Conservation (phyloP, 2,797 vertebrate genomes). For the Florisuga fusca region DNA sequence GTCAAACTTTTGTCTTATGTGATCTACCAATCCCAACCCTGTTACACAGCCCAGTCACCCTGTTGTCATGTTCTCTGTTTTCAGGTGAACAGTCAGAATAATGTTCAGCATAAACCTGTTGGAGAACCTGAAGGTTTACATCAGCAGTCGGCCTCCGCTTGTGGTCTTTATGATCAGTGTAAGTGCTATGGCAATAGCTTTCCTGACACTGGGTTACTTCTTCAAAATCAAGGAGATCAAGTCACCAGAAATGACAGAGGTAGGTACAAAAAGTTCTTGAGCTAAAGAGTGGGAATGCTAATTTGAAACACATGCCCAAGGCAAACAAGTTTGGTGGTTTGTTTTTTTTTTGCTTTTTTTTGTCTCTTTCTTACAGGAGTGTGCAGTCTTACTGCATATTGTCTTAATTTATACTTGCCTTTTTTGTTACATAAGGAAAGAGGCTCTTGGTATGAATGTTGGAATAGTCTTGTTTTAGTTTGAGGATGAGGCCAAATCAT, state of each 20-base stretch:
- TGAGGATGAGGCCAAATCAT: background rate
- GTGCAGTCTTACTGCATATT: fast-evolving
- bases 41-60: background rate
- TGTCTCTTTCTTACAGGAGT: background rate
- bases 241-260: constrained; percentile 96
- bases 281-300: background rate
- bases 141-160: constrained; percentile 94
- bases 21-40: background rate
- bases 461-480: background rate
- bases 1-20: fast-evolving
- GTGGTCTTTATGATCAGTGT: constrained; percentile 99
- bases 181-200: constrained; percentile 97
- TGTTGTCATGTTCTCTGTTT: background rate
- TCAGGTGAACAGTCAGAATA: constrained; percentile 87
- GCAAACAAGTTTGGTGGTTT: no score
- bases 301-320: background rate
- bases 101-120: constrained; percentile 89
- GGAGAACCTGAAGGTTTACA: constrained; percentile 94
- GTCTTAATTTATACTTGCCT: background rate
- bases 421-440: background rate
- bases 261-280: constrained; percentile 45
- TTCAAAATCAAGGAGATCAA: constrained; percentile 99
- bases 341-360: background rate
- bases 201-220: constrained; percentile 97
- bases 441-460: background rate